phyloP scores from a whole-genome alignment of 1,140 invertebrate genomes.

The Scaptomyza pallida region DNA sequence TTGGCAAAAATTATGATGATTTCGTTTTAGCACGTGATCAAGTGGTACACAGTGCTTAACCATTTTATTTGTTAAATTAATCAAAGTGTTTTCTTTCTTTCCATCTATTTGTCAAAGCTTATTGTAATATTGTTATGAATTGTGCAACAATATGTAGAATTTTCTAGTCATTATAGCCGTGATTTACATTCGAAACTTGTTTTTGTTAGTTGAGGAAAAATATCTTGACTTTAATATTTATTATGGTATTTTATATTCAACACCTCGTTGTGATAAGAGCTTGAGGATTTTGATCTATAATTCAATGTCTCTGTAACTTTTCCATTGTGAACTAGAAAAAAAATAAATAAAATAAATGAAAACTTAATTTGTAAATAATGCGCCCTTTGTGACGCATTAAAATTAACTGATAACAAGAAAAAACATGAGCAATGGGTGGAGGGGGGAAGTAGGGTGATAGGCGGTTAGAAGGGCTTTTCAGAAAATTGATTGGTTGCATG shows the following conservation, averaged over 20 bases:
- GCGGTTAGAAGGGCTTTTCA: neutral
- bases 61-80: conserved; percentile 60
- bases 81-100: conserved; percentile 53
- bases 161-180: neutral
- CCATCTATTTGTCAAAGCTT: neutral
- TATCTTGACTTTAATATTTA: no score
- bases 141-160: neutral
- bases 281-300: neutral
- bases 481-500: conserved; percentile 17
- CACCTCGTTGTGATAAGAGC: neutral
- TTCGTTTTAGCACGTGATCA: conserved; percentile 27
- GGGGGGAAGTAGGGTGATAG: no score
- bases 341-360: no score
- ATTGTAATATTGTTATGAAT: neutral
- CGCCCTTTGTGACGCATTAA: conserved; percentile 29
- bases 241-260: no score
- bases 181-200: no score
- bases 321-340: conserved; percentile 18
- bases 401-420: conserved; percentile 29
- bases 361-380: conserved; percentile 32
- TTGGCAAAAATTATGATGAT: neutral
- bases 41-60: conserved; percentile 29
- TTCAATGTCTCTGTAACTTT: conserved; percentile 7
- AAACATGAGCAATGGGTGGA: no score
- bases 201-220: no score